Evolutionary conservation across 2,888 invertebrate species (phyloP).

Genomic region (Nineta flava): DNA sequence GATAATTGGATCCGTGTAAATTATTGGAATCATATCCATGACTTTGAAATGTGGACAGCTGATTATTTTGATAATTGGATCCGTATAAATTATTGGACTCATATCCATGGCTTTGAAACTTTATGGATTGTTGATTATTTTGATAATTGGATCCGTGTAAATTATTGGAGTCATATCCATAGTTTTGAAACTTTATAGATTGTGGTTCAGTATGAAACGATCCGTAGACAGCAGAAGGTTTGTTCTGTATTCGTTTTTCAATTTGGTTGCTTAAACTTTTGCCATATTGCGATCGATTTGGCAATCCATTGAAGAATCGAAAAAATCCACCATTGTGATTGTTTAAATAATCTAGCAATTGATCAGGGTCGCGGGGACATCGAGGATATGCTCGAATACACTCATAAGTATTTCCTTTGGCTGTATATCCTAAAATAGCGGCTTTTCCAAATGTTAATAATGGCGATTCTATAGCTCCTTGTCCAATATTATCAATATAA

Average conservation of each 20-base stretch:
- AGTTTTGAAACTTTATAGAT: neutral
- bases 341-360: conserved; percentile 61
- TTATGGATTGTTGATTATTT: no score
- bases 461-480: conserved; percentile 24
- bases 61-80: no score
- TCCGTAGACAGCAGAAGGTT: neutral
- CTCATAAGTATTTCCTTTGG: conserved; percentile 38
- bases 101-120: no score
- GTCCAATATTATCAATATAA: neutral
- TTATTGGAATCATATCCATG: no score
- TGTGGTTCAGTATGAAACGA: neutral
- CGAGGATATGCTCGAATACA: conserved; percentile 51
- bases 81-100: no score
- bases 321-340: conserved; percentile 79
- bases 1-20: no score
- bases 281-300: conserved; percentile 16
- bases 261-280: neutral
- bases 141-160: no score
- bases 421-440: conserved; percentile 54
- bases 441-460: conserved; percentile 59
- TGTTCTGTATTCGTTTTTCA: neutral
- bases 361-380: conserved; percentile 58
- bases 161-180: no score
- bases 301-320: conserved; percentile 49
- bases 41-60: no score